These are phyloP conservation scores for Hassar affinis DNA, from an alignment of 2,113 vertebrate species.

Conservation along the genomic window DNA sequence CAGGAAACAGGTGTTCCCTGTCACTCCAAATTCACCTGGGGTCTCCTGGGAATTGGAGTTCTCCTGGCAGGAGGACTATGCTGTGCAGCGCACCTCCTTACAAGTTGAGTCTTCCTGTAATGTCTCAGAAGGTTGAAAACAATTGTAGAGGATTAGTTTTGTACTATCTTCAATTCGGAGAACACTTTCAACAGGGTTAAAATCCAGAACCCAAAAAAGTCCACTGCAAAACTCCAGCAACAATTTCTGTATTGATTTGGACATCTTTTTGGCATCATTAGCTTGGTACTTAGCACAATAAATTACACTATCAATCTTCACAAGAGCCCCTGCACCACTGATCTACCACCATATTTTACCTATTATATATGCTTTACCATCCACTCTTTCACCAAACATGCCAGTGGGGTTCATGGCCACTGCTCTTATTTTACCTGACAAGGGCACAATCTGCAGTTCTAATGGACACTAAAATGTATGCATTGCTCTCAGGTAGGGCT, in stretches of 20 bases:
- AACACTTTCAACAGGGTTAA: not conserved
- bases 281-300: constrained; percentile 2
- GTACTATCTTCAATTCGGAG: not conserved
- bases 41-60: too few relatives aligned
- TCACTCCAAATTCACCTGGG: too few relatives aligned
- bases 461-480: not conserved
- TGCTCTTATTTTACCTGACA: not conserved
- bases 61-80: too few relatives aligned
- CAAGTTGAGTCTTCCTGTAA: not conserved
- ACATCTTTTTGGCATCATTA: constrained; percentile 9
- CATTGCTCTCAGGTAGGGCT: not conserved
- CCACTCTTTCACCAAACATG: not conserved
- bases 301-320: not conserved
- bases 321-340: not conserved
- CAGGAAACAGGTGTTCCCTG: too few relatives aligned
- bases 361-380: not conserved
- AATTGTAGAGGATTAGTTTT: not conserved
- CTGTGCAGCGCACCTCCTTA: too few relatives aligned
- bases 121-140: not conserved
- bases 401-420: not conserved
- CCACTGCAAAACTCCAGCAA: not conserved
- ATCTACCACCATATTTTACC: constrained; percentile 1
- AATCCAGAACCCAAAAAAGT: not conserved
- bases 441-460: not conserved
- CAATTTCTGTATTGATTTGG: not conserved